A percentile compares a stretch with the other conserved stretches of the same genome.
Conservation (phyloP, 2,797 vertebrate species). For the Pseudochirops corinnae region DNA sequence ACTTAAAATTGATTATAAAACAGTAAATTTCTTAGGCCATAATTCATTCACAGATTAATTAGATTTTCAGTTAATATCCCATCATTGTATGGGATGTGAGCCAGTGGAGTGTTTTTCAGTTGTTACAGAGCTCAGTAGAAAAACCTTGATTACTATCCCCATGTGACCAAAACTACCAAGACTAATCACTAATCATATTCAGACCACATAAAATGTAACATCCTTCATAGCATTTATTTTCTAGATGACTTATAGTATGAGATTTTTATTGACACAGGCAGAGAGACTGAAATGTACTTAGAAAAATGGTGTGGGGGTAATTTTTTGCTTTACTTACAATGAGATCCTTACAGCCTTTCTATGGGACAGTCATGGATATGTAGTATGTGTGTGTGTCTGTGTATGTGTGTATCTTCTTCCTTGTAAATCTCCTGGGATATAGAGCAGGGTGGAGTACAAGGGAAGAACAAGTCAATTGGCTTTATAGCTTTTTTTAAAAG, state of each 20-base stretch:
- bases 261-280: slow-evolving; percentile 76
- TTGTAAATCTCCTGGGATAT: background rate
- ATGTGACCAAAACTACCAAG: slow-evolving; percentile 76
- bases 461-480: background rate
- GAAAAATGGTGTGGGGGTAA: slow-evolving; percentile 68
- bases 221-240: slow-evolving; percentile 80
- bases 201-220: slow-evolving; percentile 77
- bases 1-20: slow-evolving; percentile 88
- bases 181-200: slow-evolving; percentile 86
- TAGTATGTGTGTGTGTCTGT: too few relatives aligned
- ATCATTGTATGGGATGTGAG: slow-evolving; percentile 79
- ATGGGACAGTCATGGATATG: slow-evolving; percentile 30
- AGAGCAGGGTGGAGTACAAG: background rate
- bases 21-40: slow-evolving; percentile 82
- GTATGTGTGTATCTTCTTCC: background rate
- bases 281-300: slow-evolving; percentile 71
- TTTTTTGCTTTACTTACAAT: slow-evolving; percentile 73
- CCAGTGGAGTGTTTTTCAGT: slow-evolving; percentile 77
- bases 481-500: slow-evolving; percentile 25
- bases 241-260: slow-evolving; percentile 74
- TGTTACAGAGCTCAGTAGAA: slow-evolving; percentile 72
- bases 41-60: slow-evolving; percentile 88
- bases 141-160: slow-evolving; percentile 84
- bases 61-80: slow-evolving; percentile 86
- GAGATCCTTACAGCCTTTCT: slow-evolving; percentile 59